Percentiles rank a stretch among this genome's conserved stretches.
These are phyloP conservation scores for Marmota monax DNA, from an alignment of 2,113 vertebrate species.

Conservation along the genomic window DNA sequence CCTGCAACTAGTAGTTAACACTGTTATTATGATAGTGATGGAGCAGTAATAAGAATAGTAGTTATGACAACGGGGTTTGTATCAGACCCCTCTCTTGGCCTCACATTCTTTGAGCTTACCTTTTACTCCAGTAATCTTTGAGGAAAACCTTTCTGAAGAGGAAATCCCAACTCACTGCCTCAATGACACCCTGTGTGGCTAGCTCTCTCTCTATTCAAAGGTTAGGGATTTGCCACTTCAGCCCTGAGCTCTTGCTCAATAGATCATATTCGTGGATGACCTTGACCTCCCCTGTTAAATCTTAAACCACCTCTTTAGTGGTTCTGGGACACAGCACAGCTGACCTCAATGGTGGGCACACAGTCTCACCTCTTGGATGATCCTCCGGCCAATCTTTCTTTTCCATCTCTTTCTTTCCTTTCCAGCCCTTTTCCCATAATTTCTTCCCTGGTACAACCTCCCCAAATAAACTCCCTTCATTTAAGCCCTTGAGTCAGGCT, in stretches of 20 bases:
- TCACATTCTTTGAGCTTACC: background rate
- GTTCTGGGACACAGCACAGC: no score
- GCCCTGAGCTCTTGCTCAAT: background rate
- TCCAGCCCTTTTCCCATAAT: no score
- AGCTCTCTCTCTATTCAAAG: background rate
- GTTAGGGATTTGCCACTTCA: background rate
- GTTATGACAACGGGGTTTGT: no score
- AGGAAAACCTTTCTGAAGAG: background rate
- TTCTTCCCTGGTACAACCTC: background rate
- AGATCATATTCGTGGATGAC: background rate
- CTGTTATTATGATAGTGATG: no score
- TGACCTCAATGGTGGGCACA: background rate
- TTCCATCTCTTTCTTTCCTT: no score
- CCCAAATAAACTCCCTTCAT: no score
- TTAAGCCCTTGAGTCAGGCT: background rate
- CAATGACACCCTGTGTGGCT: fast-evolving
- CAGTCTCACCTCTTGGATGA: background rate
- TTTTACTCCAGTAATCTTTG: background rate
- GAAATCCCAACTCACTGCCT: no score
- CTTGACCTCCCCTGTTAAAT: no score
- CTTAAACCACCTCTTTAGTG: background rate
- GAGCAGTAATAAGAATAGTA: background rate
- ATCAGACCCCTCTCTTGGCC: background rate
- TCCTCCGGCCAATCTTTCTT: no score
- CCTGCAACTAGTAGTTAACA: no score